A percentile compares a stretch with the other conserved stretches of the same genome.
phyloP scores from a whole-genome alignment of 2,113 vertebrate species.

The Gavia stellata region DNA sequence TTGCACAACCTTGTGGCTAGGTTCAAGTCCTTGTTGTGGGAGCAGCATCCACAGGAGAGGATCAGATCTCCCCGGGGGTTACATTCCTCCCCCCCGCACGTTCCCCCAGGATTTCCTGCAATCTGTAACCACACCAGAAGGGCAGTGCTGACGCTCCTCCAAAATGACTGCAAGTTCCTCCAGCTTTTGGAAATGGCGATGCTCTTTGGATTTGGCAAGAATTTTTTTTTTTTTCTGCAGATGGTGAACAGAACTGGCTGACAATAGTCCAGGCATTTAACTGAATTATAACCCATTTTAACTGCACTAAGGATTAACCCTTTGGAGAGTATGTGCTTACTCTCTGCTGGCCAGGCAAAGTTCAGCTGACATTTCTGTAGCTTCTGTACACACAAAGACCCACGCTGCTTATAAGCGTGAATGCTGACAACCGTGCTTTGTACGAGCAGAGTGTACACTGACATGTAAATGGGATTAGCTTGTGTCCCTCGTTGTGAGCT shows the following conservation, averaged over 20 bases:
- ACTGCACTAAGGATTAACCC: not conserved
- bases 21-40: not conserved
- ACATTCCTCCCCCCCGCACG: accelerated
- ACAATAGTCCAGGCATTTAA: not conserved
- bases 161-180: not conserved
- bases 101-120: not conserved
- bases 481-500: not conserved
- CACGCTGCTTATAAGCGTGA: not conserved
- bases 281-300: not conserved
- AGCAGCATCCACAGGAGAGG: not conserved
- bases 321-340: not conserved
- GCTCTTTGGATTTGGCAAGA: not conserved
- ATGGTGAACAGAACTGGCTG: not conserved
- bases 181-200: not conserved
- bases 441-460: not conserved
- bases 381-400: not conserved
- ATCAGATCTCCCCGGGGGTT: not conserved
- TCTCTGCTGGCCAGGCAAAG: not conserved
- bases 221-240: not conserved
- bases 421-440: not conserved
- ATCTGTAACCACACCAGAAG: not conserved
- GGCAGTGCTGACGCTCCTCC: not conserved
- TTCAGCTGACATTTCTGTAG: not conserved
- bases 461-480: not conserved
- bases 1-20: not conserved